These are phyloP conservation scores for Macrophya alboannulata DNA, from an alignment of 2,888 invertebrate species.

Conservation along the genomic window DNA sequence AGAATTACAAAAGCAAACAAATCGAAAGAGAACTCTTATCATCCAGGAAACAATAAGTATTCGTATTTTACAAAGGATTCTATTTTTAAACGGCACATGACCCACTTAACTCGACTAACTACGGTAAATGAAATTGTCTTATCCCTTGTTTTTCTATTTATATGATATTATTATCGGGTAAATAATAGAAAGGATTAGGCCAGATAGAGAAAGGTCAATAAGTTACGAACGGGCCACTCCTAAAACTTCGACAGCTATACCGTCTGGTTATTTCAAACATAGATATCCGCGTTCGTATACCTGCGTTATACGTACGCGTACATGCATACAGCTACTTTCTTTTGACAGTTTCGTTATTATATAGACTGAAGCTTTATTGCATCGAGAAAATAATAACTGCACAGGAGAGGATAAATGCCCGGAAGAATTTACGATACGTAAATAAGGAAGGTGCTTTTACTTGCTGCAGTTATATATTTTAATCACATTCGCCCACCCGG, in stretches of 20 bases:
- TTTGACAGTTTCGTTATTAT: not conserved
- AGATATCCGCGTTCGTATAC: not conserved
- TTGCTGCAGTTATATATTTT: not conserved
- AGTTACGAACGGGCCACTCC: not conserved
- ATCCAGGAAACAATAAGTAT: not conserved
- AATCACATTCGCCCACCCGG: slow-evolving; percentile 11
- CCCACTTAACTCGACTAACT: not conserved
- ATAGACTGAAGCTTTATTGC: not conserved
- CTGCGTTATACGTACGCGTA: not conserved
- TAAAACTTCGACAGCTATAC: not conserved
- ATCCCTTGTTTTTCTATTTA: not conserved
- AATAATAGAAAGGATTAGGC: slow-evolving; percentile 8
- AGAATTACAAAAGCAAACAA: slow-evolving; percentile 23
- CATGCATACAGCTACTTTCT: not conserved
- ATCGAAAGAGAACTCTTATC: not conserved
- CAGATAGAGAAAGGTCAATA: not conserved
- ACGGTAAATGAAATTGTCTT: not conserved
- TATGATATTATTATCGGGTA: not conserved
- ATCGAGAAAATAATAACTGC: not conserved
- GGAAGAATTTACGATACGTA: not conserved
- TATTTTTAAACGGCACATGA: not conserved
- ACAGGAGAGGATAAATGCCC: not conserved
- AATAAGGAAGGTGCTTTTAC: not conserved
- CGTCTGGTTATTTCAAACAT: not conserved
- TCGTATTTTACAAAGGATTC: not conserved